Base-by-base conservation (phyloP, 1,140 invertebrate species). In the Panonychus citri region DNA sequence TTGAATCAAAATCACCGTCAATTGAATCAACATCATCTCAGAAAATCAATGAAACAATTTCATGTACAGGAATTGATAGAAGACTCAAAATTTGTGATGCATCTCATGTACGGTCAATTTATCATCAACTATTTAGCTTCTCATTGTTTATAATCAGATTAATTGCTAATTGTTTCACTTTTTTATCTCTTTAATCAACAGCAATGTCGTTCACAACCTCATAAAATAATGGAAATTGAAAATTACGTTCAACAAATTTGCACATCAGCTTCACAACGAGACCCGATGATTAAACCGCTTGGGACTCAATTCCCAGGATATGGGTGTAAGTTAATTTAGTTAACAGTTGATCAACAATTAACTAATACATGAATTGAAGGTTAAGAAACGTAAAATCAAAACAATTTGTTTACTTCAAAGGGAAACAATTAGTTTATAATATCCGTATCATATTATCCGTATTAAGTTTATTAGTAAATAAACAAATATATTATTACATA, bases 1-100 rank as follows among this genome's bases (percentile, higher is more conserved):
- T 12, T 7, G 12, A 7, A 34, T 5, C 30, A 5, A 34, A 5
- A 34, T 7, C 30, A 34, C 5, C 30, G 30, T 5, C 30, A 34
- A 34, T 5, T 12, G 1, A 5, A 12, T 7, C 30, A 34, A 34
- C 30, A 7, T 34, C 30, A 34, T 34, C 30, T 34, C 76, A 75
- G 62, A 76, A 79, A 60, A 75, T 79, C 1, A 66, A 68, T 34
- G 30, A 34, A 5, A 34, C 30, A 34, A 34, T 12, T 7, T 7
- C 12, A 12, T 34, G 30, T 34, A 7, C 12, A 34, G 30, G 30
- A 12, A 12, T 34, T 34, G 30, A 34, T 12, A 1, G 66, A 12
- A 34, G 30, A 34, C 30, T 34, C 30, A 34, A 34, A 34, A 34
- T 80, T 1, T 84, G 81, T 63, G 75, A 77, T 53, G 79, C 81